Base-by-base conservation (phyloP, 2,888 invertebrate species). In the Dysmachus trigonus region DNA sequence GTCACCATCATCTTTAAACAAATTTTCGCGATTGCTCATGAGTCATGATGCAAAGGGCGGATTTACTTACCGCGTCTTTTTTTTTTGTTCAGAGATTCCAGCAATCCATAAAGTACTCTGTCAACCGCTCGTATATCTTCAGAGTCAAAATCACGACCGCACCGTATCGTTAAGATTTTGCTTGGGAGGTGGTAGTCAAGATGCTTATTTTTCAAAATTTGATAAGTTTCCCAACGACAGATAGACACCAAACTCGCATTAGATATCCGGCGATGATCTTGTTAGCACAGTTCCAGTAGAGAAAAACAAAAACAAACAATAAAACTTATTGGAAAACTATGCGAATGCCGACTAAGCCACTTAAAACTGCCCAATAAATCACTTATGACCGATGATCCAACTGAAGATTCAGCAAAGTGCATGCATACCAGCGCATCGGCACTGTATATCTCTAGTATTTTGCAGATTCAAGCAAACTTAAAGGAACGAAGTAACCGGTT, bases 311-410 rank as follows among this genome's bases (percentile, higher is more conserved):
- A 62, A 62, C 18, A 6, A 62, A 62, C 18, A 62, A 27, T 27
- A 62, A 62, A 22, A 62, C 62, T n/a, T 27, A 62, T 62, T 22
- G 62, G 10, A 1, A 27, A 62, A 62, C 62, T 62, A 27, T 62
- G 62, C 22, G 81, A 62, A 81, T 81, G 81, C 81, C 27, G 81
- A n/a, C 62, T n/a, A 38, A 51, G 51, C 81, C 33, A 51, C 62
- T n/a, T 81, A 47, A 53, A 81, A 81, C 81, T 81, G 51, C 53
- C 81, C 33, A 51, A 81, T 81, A 81, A 81, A 81, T 81, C 81
- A 81, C 81, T 47, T 47, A n/a, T 77, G 27, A 77, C 47, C 47
- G 47, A 51, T 77, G 47, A 51, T 77, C 38, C 77, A 77, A 41
- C 47, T 77, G 35, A 77, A 77, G 41, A 22, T 41, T 27, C 47